A percentile compares a stretch with the other conserved stretches of the same genome.
Evolutionary conservation across 2,888 invertebrate genomes (phyloP).

Genomic region (Pyrocoelia pectoralis): DNA sequence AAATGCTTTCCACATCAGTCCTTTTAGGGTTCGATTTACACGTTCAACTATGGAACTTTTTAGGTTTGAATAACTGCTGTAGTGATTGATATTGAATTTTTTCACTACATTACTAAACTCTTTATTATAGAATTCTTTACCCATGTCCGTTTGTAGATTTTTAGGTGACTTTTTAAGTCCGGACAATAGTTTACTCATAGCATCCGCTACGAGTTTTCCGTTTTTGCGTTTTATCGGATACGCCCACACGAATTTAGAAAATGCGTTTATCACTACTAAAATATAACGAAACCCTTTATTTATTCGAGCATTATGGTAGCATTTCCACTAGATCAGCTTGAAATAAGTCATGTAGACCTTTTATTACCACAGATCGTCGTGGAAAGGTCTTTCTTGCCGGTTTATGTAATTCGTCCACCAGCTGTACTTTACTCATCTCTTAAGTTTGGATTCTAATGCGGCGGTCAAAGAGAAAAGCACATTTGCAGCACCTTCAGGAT

Average conservation of each 20-base stretch:
- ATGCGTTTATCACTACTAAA: not conserved
- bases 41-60: not conserved
- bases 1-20: slow-evolving; percentile 28
- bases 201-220: slow-evolving; percentile 41
- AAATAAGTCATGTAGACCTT: slow-evolving; percentile 56
- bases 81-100: slow-evolving; percentile 39
- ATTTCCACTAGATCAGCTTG: slow-evolving; percentile 55
- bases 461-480: too few relatives aligned
- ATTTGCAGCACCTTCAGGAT: too few relatives aligned
- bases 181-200: slow-evolving; percentile 39
- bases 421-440: slow-evolving; percentile 8
- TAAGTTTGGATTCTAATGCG: not conserved
- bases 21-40: slow-evolving; percentile 9
- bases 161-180: slow-evolving; percentile 40
- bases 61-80: slow-evolving; percentile 23
- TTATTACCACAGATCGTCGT: slow-evolving; percentile 49
- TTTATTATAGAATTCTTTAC: slow-evolving; percentile 33
- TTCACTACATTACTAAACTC: slow-evolving; percentile 40
- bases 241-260: slow-evolving; percentile 40
- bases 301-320: slow-evolving; percentile 22
- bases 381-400: slow-evolving; percentile 52
- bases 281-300: slow-evolving; percentile 46
- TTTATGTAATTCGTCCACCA: slow-evolving; percentile 51
- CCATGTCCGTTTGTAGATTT: slow-evolving; percentile 16
- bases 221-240: slow-evolving; percentile 48